Base-by-base conservation (phyloP, 2,113 vertebrate genomes). In the Gymnogyps californianus region DNA sequence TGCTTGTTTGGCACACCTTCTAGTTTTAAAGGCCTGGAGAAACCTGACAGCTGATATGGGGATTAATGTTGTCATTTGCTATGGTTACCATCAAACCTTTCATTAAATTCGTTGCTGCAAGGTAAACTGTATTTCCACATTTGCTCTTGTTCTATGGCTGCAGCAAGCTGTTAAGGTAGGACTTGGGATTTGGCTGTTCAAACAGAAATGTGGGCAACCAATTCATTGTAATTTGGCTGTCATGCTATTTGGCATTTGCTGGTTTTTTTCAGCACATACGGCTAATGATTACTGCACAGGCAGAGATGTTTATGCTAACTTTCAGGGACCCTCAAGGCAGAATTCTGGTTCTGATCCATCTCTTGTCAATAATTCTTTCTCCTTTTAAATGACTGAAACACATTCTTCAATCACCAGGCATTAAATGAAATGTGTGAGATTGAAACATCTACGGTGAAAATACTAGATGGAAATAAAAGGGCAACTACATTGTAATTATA, bases 21-120 rank as follows among this genome's bases (percentile, higher is more conserved):
- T 36, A 31, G 25, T 88, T 94, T 77, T 80, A 91, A 80, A 93
- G 91, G 57, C 82, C 44, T 75, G 58, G 54, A 96, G 72, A 96
- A 88, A 81, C 47, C 52, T 93, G 91, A 94, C 78, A 86, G 67
- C n/a, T 91, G 87, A 94, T 83, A 86, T 9, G n/a, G 38, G 58
- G 58, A 93, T 93, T 97, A 88, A 86, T 40, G 51, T 72, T 96
- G 89, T 91, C 64, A 71, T 96, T 96, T 97, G 58, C 76, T 96
- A 55, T 81, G 89, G 87, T 88, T 93, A 81, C 89, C 64, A 91
- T 82, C 20, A 96, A 97, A 90, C 67, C 75, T 95, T 91, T 90
- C 71, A 90, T 95, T 96, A 91, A 81, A 75, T 83, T 88, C 78
- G 59, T 75, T 88, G 81, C 91, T 90, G 75, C 62, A 83, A 93